phyloP scores from a whole-genome alignment of 2,888 invertebrate genomes.

The Leptinotarsa juncta region DNA sequence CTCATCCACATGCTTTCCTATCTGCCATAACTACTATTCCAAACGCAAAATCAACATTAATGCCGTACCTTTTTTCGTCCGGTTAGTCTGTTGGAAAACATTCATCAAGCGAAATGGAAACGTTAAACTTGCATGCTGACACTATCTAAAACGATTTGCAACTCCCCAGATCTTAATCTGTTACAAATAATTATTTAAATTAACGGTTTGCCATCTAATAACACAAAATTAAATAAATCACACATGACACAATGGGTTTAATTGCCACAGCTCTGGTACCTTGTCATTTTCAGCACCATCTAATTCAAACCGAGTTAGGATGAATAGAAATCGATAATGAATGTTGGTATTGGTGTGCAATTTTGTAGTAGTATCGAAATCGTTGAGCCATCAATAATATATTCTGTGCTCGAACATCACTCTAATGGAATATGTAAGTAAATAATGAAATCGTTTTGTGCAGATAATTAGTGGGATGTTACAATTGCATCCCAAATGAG shows the following conservation, averaged over 20 bases:
- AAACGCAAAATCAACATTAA: conserved; percentile 18
- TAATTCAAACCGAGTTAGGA: conserved; percentile 10
- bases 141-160: conserved; percentile 32
- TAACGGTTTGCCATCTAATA: conserved; percentile 30
- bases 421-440: not conserved
- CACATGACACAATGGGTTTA: conserved; percentile 32
- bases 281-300: conserved; percentile 26
- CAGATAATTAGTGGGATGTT: no score
- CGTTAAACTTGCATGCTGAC: conserved; percentile 33
- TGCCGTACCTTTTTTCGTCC: conserved; percentile 21
- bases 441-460: not conserved
- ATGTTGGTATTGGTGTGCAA: conserved; percentile 9
- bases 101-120: conserved; percentile 29
- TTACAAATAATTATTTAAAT: conserved; percentile 31
- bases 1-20: not conserved
- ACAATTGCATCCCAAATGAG: no score
- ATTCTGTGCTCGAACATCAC: not conserved
- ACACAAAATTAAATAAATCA: conserved; percentile 34
- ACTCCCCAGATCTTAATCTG: conserved; percentile 32
- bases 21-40: conserved; percentile 5
- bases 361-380: conserved; percentile 8
- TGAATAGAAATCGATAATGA: conserved; percentile 16
- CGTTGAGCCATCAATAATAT: conserved; percentile 1
- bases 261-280: conserved; percentile 25
- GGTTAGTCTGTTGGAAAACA: conserved; percentile 18